Percentiles rank a stretch among this genome's conserved stretches.
phyloP scores from a whole-genome alignment of 2,888 invertebrate species.

The Leptopterna dolabrata region DNA sequence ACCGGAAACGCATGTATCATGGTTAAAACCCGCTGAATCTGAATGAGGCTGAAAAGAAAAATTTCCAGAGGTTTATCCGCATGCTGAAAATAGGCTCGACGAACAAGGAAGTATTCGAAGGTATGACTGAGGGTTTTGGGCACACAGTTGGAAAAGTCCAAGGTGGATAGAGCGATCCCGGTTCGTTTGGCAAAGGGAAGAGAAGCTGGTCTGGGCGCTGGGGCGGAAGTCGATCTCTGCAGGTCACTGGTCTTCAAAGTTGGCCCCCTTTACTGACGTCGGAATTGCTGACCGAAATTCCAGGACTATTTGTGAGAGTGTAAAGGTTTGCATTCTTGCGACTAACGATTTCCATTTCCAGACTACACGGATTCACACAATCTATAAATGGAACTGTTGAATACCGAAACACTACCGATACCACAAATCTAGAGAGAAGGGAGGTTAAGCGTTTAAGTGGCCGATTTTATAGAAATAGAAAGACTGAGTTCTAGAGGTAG shows the following conservation, averaged over 20 bases:
- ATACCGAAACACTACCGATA: too few species aligned
- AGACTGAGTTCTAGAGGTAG: too few species aligned
- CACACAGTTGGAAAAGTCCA: background rate
- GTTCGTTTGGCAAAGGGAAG: background rate
- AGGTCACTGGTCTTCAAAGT: constrained; percentile 8
- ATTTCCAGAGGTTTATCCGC: background rate
- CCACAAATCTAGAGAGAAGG: too few species aligned
- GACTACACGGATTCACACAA: too few species aligned
- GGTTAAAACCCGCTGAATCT: too few species aligned
- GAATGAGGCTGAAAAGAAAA: background rate
- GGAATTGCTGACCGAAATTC: background rate
- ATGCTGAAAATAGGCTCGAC: background rate
- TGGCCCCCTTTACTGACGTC: background rate
- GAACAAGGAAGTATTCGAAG: background rate
- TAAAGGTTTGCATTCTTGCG: too few species aligned
- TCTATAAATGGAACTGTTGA: too few species aligned
- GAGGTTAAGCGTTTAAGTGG: too few species aligned
- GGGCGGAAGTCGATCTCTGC: background rate
- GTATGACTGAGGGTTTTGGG: background rate
- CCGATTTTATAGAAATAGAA: too few species aligned
- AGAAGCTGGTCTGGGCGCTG: background rate
- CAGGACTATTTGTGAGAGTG: background rate
- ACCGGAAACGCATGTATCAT: too few species aligned
- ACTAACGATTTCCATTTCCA: too few species aligned
- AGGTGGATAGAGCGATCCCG: background rate